Conservation (phyloP, 2,113 vertebrate genomes). For the Butastur rufipennis region DNA sequence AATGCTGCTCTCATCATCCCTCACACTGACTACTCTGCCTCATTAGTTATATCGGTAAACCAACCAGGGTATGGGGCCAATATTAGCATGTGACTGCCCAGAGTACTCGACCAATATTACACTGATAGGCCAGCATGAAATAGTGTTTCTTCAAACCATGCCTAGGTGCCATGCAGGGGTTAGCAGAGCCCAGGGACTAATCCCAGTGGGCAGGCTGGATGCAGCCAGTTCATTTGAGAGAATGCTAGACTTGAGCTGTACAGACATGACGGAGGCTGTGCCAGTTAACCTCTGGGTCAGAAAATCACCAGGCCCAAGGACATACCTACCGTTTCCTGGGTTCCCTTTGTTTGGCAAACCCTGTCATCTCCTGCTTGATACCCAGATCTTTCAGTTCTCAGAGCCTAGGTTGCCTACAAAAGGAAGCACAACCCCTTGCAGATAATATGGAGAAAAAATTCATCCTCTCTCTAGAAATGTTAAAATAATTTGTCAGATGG, state of each 20-base stretch:
- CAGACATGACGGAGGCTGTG: neutral
- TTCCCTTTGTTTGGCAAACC: neutral
- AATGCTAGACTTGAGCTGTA: fast-evolving
- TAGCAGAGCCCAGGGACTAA: neutral
- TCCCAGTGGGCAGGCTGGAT: neutral
- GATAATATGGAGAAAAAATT: neutral
- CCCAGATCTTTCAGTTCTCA: neutral
- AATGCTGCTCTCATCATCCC: neutral
- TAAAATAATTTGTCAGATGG: neutral
- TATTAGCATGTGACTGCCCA: neutral
- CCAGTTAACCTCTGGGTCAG: neutral
- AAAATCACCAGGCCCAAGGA: neutral
- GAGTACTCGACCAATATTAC: neutral
- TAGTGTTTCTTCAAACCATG: neutral
- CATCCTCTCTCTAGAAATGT: neutral
- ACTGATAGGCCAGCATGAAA: neutral
- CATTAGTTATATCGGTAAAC: neutral
- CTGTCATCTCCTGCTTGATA: neutral
- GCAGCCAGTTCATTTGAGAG: neutral
- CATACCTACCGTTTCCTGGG: neutral
- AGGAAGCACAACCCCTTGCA: neutral
- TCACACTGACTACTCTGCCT: neutral
- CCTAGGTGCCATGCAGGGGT: neutral
- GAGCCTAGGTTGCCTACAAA: neutral
- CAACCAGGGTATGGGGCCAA: neutral